Evolutionary conservation across 1,140 invertebrate species (phyloP).

Genomic region (Dinothrombium tinctorium): DNA sequence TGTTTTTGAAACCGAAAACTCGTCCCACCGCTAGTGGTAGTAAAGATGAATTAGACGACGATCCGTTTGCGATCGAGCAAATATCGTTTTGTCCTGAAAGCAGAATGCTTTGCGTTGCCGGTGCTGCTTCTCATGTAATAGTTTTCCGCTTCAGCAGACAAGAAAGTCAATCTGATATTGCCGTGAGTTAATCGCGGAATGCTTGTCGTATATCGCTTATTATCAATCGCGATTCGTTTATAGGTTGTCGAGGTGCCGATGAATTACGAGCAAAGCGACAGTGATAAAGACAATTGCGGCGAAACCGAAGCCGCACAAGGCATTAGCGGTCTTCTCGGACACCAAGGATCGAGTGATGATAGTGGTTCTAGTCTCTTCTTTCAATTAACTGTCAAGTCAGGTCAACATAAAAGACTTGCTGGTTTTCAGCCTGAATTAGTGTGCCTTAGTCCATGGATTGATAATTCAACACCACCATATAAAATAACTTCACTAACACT

Average conservation of each 20-base stretch:
- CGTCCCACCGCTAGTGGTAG: background rate
- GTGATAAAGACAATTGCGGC: slow-evolving; percentile 33
- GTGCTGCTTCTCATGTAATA: slow-evolving; percentile 70
- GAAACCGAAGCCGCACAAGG: slow-evolving; percentile 3
- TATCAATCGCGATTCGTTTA: slow-evolving; percentile 14
- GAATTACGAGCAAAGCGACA: slow-evolving; percentile 43
- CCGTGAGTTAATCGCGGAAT: slow-evolving; percentile 30
- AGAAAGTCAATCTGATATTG: slow-evolving; percentile 57
- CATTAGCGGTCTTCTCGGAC: background rate
- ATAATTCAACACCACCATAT: slow-evolving; percentile 43
- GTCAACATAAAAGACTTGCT: slow-evolving; percentile 48
- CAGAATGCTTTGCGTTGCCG: slow-evolving; percentile 60
- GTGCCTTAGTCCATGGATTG: slow-evolving; percentile 59
- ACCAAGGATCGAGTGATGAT: background rate
- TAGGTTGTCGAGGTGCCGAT: slow-evolving; percentile 68
- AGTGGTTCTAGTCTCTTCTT: slow-evolving; percentile 8
- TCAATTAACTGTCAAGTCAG: slow-evolving; percentile 36
- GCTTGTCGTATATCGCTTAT: slow-evolving; percentile 3
- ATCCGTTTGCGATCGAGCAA: slow-evolving; percentile 77
- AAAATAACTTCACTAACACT: slow-evolving; percentile 66
- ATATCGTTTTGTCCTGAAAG: slow-evolving; percentile 82
- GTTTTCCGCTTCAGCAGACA: slow-evolving; percentile 83
- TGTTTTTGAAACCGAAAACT: slow-evolving; percentile 39
- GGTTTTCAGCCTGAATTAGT: slow-evolving; percentile 88
- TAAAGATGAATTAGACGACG: slow-evolving; percentile 17